Base-by-base conservation (phyloP, 2,797 vertebrate species). In the Bovichtus diacanthus region DNA sequence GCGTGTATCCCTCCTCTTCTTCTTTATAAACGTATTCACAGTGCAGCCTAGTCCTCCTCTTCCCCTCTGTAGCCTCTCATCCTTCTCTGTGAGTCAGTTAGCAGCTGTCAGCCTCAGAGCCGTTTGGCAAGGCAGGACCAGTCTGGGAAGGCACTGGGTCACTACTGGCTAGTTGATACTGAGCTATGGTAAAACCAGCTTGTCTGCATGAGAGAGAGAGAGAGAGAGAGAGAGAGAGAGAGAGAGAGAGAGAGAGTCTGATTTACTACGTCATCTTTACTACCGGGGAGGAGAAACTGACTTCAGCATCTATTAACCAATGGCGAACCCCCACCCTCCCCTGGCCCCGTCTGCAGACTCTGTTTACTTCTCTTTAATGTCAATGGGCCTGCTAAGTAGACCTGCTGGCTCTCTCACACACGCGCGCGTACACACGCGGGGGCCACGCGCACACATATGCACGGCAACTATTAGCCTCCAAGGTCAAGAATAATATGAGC, bases 321-420 rank as follows among this genome's bases (percentile, higher is more conserved):
- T 87, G 9, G 70, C 5, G 9, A 44, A 1, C 41, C 53, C 43
- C 61, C 25, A 6, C 46, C 76, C 76, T 59, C 55, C 46, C 49
- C 61, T 29, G 47, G 31, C 63, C 44, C 61, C 29, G 54, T 70
- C 66, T 79, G 49, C 39, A 29, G 38, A 31, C 13, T 87, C 69
- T 84, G 90, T 90, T 88, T 82, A 80, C 88, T 84, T 82, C 72
- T 83, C 82, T 84, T 87, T 81, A 85, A 88, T 81, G 81, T 85
- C 85, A 87, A 72, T 85, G 86, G 75, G 72, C 67, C 82, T 69
- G 74, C 82, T 87, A 82, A 89, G 68, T 78, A 83, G 85, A 82
- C 83, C 70, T 69, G 53, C 78, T 67, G 78, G 63, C 78, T 34
- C 78, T 19, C 53, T 25, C 68, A 27, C 73, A 15, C 50, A 21